phyloP scores from a whole-genome alignment of 2,888 invertebrate species.

The Augochlorella aurata region DNA sequence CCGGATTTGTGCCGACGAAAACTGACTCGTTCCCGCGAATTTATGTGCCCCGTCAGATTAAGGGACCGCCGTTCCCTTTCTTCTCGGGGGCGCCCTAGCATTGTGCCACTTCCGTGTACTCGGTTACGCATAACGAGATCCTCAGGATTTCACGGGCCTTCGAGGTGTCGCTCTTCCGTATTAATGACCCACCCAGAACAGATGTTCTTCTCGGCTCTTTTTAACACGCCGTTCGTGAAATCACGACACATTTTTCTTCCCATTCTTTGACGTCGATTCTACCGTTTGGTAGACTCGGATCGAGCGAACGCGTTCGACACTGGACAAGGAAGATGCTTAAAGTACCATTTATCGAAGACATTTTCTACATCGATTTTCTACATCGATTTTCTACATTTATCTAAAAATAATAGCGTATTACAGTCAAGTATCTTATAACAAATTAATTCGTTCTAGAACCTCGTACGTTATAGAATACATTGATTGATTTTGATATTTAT shows the following conservation, averaged over 20 bases:
- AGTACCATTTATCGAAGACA: too few species aligned
- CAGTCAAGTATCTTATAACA: too few species aligned
- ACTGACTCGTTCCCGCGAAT: constrained; percentile 81
- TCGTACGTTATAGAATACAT: too few species aligned
- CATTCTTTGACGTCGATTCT: neutral
- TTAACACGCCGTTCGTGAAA: neutral
- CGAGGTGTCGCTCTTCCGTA: constrained; percentile 54
- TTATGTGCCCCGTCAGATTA: constrained; percentile 81
- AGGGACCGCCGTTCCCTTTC: constrained; percentile 66
- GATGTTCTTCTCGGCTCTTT: constrained; percentile 51
- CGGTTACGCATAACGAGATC: constrained; percentile 80
- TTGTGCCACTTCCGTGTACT: constrained; percentile 75
- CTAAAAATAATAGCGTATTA: too few species aligned
- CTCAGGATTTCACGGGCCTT: constrained; percentile 69
- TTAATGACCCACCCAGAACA: constrained; percentile 62
- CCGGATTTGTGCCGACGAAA: constrained; percentile 74
- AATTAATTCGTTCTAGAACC: too few species aligned
- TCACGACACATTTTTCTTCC: neutral
- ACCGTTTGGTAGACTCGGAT: neutral
- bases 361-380: too few species aligned
- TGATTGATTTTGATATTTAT: too few species aligned
- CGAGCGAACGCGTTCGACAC: neutral
- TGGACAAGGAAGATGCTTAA: too few species aligned
- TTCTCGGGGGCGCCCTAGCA: constrained; percentile 61
- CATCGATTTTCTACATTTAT: too few species aligned